Evolutionary conservation across 2,113 vertebrate genomes (phyloP), one percentile per base, ranked within the genome.

Genomic region (Pandion haliaetus): DNA sequence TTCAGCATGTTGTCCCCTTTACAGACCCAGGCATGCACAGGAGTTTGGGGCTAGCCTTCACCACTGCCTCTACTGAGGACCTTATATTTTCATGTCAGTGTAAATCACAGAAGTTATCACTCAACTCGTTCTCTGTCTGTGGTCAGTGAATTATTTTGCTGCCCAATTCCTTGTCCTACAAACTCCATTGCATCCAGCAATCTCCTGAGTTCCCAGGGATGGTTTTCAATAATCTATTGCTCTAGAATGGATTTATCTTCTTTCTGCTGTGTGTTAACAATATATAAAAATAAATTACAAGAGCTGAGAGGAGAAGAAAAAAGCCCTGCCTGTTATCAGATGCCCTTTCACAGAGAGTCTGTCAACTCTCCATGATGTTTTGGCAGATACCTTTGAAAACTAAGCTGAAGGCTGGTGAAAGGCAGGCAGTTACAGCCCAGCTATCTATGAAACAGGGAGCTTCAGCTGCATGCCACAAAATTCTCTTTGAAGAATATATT

Each of bases 321-420:
- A 18, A 90, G 45, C 40, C 54, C 89, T 93, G 72, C 71, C 45
- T 86, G 3, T 77, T 81, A 42, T 63, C 9, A 12, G 86, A 67
- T 95, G 89, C 76, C 95, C 97, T 92, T 82, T 62, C 72, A 14
- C n/a, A 36, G 93, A 25, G 26, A 90, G 78, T 66, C 90, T 97
- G 93, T 88, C 96, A 94, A 29, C n/a, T 95, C 55, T 49, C 45
- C 24, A 25, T 70, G 83, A 61, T 86, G 58, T 72, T 95, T 85
- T 97, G 93, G 92, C 95, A 97, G 89, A 54, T 76, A 17, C 24
- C 79, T 94, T 90, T 91, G 86, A 95, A 86, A 86, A 59, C 38
- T 10, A 66, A 95, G 83, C 82, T 77, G 90, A 58, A 61, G 77
- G 86, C 78, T 93, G 71, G 28, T 77, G 90, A 82, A 77, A 86